Evolutionary conservation across 2,113 vertebrate species (phyloP), one percentile per base, ranked within the genome.

Genomic region (Dasypus novemcinctus): DNA sequence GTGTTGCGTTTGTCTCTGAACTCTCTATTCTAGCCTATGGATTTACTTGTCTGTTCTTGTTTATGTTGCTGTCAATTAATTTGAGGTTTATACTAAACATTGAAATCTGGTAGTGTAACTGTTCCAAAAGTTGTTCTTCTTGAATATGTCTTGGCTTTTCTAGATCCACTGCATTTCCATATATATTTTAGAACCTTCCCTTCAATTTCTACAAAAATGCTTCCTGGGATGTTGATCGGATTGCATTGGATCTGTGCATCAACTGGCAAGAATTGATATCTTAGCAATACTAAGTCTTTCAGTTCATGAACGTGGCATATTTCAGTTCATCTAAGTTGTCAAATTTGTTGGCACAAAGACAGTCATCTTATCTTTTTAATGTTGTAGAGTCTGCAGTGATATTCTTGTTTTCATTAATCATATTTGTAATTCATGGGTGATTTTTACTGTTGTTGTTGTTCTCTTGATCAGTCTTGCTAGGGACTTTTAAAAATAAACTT

Each of bases 321-420:
- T 71, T 85, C 52, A 92, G 59, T 92, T 83, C 8, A 83, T 82
- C 84, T 88, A 87, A 61, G 68, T 41, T 21, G 21, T 79, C 78
- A 57, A 64, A 72, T 78, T 12, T 90, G 57, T 80, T 63, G 12
- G n/a, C 21, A 52, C 43, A 59, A 82, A 68, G 75, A 63, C 64
- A 86, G 36, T 78, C 63, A 61, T 78, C 54, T 52, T 75, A 36
- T 66, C 20, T 66, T 75, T 92, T 78, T 41, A 76, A 68, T 78
- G n/a, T 31, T 72, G 33, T 72, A 63, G 7, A 12, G 31, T 87
- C 52, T 52, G 14, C 36, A 83, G 61, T 72, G 27, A 69, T 83
- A 69, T 41, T 81, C 66, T 92, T 46, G 25, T 91, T 90, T 87
- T 83, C n/a, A 54, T 78, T 93, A 72, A 31, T 84, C 17, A 88